A percentile compares a stretch with the other conserved stretches of the same genome.
Conservation (phyloP, 2,113 vertebrate species). For the Desmodus rotundus region DNA sequence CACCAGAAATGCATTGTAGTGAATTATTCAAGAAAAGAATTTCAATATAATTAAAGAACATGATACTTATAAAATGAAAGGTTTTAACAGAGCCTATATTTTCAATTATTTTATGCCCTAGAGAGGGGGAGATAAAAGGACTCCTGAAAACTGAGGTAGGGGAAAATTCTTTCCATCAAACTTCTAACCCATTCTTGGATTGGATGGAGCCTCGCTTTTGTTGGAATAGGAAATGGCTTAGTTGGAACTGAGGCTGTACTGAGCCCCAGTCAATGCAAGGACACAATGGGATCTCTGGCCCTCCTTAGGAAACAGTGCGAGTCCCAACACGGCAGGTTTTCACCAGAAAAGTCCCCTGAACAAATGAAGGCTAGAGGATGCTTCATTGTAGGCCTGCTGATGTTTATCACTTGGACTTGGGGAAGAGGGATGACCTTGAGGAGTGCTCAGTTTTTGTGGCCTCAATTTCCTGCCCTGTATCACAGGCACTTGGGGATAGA, state of each 20-base stretch:
- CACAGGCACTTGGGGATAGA: neutral
- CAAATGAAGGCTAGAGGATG: neutral
- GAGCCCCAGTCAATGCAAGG: neutral
- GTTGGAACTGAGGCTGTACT: neutral
- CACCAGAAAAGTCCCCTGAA: neutral
- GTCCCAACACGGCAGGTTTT: neutral
- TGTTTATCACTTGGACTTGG: neutral
- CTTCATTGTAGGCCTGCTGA: neutral
- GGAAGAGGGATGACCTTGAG: neutral
- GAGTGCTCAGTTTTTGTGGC: neutral
- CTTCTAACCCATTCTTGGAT: conserved; percentile 25
- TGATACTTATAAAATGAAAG: neutral
- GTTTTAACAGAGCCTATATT: neutral
- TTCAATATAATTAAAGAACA: conserved; percentile 34
- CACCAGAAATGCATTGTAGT: neutral
- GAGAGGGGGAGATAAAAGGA: conserved; percentile 21
- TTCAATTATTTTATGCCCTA: neutral
- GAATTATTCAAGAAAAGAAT: conserved; percentile 22
- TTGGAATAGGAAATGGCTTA: conserved; percentile 3
- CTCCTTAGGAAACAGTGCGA: neutral
- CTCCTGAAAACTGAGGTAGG: neutral
- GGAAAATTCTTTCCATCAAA: neutral
- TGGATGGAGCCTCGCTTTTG: neutral
- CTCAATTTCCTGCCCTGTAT: neutral
- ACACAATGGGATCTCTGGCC: neutral